Conservation (phyloP, 2,797 vertebrate genomes). For the Harpagifer antarcticus region DNA sequence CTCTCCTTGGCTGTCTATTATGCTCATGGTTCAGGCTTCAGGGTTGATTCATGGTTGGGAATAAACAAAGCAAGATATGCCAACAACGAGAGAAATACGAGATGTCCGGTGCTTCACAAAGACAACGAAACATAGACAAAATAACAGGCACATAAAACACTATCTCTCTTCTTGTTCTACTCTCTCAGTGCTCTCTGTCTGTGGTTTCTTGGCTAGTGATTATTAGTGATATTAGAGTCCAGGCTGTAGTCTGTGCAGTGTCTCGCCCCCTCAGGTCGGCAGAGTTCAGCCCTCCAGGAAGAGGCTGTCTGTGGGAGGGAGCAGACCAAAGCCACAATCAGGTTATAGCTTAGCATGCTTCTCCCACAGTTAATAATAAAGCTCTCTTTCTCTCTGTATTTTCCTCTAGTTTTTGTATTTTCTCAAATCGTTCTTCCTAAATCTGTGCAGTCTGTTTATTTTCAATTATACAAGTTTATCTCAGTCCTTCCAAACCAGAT, state of each 20-base stretch:
- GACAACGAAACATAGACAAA: conserved; percentile 18
- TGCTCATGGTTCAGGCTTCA: conserved; percentile 42
- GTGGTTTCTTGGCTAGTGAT: conserved; percentile 55
- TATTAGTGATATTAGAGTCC: conserved; percentile 66
- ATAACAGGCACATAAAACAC: conserved; percentile 28
- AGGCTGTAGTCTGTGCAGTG: conserved; percentile 50
- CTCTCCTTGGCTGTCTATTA: conserved; percentile 7
- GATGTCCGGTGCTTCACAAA: neutral
- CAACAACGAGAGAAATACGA: conserved; percentile 28
- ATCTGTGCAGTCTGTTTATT: neutral
- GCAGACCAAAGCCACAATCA: conserved; percentile 49
- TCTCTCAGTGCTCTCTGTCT: conserved; percentile 24
- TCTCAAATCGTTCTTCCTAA: neutral
- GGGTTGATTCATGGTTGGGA: conserved; percentile 29
- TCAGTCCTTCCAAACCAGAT: conserved; percentile 17
- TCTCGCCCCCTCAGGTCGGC: conserved; percentile 58
- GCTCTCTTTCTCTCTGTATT: conserved; percentile 32
- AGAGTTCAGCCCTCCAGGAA: conserved; percentile 59
- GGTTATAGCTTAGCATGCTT: conserved; percentile 39
- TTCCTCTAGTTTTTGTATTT: conserved; percentile 9
- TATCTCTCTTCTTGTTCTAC: conserved; percentile 6
- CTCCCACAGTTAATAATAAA: conserved; percentile 41
- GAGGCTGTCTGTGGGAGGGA: conserved; percentile 60
- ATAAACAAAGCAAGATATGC: conserved; percentile 18
- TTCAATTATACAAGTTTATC: neutral